Base-by-base conservation (phyloP, 2,888 invertebrate genomes). In the Mythimna loreyi region DNA sequence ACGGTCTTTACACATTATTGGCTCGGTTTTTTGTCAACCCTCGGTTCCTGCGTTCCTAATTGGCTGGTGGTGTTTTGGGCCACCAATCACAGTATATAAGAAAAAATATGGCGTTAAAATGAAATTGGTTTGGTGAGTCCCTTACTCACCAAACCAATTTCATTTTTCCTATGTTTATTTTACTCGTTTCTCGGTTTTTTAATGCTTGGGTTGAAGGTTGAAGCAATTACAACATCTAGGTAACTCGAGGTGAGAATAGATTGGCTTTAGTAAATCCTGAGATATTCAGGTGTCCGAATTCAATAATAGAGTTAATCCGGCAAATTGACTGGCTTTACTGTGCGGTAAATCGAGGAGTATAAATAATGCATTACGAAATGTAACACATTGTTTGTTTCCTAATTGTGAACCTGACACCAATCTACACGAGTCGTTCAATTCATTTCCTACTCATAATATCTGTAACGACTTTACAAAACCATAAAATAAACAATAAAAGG, bases 401-500 rank as follows among this genome's bases (percentile, higher is more conserved):
- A 59, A 75, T 66, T 64, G 49, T 53, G 55, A 70, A 79, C 65
- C 66, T 72, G 61, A 80, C 58, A 72, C 58, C 59, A 68, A 68
- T 66, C 43, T 43, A 47, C 67, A 56, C 58, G 47, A 65, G 56
- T 63, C 61, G 43, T 40, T 52, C 49, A 40, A 72, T 16, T 50
- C 67, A 59, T 67, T 70, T 66, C 49, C 63, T 58, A 23, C 36
- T 66, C 43, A 57, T 59, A 72, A 75, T 59, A 59, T 72, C 63
- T 55, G 49, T 75, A 57, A 75, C 67, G 76, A 60, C 59, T 60
- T 40, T 40, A 67, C 36, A 47, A 58, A 59, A 62, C 62, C 76
- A 76, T 72, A 52, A 76, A 72, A 72, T 72, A 79, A 80, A 79
- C 79, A 80, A 80, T 79, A 72, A 67, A 80, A 72, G 72, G 81